Percentiles rank a stretch among this genome's conserved stretches.
Conservation (phyloP, 1,140 invertebrate species). For the Atta colombica region DNA sequence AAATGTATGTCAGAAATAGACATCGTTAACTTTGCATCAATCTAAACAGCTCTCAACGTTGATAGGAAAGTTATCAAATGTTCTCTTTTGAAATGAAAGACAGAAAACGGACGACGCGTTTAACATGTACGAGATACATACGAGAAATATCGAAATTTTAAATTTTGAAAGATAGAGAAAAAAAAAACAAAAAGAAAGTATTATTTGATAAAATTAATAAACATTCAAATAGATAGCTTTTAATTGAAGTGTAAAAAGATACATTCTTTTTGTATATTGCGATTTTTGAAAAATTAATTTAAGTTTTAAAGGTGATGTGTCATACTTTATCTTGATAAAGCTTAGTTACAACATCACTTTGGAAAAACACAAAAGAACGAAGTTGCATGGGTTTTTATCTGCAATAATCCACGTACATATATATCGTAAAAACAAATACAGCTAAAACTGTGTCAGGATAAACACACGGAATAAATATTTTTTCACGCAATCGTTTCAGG, state of each 20-base stretch:
- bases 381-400: constrained; percentile 34
- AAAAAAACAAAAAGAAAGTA: background rate
- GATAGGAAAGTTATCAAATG: background rate
- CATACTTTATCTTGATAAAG: constrained; percentile 30
- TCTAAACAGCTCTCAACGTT: background rate
- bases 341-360: constrained; percentile 3
- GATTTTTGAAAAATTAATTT: constrained; percentile 15
- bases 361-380: constrained; percentile 27
- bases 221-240: background rate
- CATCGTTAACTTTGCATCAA: constrained; percentile 15
- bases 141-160: background rate
- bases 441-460: constrained; percentile 50
- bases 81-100: background rate
- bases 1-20: background rate
- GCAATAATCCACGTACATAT: constrained; percentile 32
- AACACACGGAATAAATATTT: constrained; percentile 59
- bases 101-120: background rate
- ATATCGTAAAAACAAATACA: constrained; percentile 27
- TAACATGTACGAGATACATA: background rate
- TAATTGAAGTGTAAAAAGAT: constrained; percentile 16
- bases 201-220: constrained; percentile 14
- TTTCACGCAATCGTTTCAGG: constrained; percentile 54
- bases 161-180: background rate
- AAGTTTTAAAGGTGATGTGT: constrained; percentile 20
- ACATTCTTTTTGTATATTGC: background rate